Evolutionary conservation across 1,140 invertebrate genomes (phyloP).

Genomic region (Pseudomyrmex pallidus): DNA sequence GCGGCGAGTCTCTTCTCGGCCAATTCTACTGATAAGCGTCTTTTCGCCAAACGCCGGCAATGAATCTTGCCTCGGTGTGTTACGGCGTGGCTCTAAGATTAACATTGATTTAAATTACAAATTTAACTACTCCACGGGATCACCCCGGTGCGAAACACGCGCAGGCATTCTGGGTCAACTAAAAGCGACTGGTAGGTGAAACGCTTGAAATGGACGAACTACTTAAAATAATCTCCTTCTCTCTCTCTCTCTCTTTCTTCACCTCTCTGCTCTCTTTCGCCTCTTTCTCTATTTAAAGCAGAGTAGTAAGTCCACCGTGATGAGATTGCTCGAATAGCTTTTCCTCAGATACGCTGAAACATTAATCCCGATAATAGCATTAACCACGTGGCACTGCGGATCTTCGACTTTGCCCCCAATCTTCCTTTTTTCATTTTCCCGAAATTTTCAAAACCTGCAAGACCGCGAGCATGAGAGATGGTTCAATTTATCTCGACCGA

Average conservation of each 20-base stretch:
- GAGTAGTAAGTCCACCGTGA: slow-evolving; percentile 44
- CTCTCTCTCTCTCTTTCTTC: slow-evolving; percentile 25
- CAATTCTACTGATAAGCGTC: slow-evolving; percentile 67
- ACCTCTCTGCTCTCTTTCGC: slow-evolving; percentile 2
- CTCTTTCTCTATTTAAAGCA: slow-evolving; percentile 29
- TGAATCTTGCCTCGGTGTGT: slow-evolving; percentile 69
- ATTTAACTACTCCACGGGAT: slow-evolving; percentile 70
- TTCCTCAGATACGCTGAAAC: slow-evolving; percentile 50
- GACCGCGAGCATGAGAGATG: neutral
- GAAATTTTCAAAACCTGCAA: slow-evolving; percentile 23
- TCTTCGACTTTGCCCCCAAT: neutral
- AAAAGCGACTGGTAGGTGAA: slow-evolving; percentile 40
- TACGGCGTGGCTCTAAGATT: slow-evolving; percentile 66
- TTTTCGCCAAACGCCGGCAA: slow-evolving; percentile 64
- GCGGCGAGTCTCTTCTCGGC: slow-evolving; percentile 26
- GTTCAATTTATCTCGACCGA: slow-evolving; percentile 50
- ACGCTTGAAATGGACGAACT: slow-evolving; percentile 67
- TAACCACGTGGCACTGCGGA: slow-evolving; percentile 47
- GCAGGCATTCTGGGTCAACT: slow-evolving; percentile 70
- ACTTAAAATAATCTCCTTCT: slow-evolving; percentile 61
- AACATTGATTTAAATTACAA: slow-evolving; percentile 79
- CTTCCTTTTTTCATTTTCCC: neutral
- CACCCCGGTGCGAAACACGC: slow-evolving; percentile 51
- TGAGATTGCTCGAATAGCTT: slow-evolving; percentile 67
- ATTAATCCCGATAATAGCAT: slow-evolving; percentile 71